Evolutionary conservation across 2,888 invertebrate species (phyloP).

Genomic region (Hyles lineata): DNA sequence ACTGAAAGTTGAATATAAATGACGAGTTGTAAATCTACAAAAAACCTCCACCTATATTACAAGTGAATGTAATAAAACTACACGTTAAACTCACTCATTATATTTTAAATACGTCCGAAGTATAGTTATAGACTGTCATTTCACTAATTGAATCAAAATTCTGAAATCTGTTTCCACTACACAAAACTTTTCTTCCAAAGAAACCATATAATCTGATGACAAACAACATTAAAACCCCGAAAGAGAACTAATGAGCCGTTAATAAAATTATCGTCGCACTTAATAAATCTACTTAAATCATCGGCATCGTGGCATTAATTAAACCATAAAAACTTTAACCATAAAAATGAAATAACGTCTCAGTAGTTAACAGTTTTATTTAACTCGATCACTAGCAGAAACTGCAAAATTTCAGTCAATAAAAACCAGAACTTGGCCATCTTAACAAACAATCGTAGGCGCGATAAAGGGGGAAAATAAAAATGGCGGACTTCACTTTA

Average conservation of each 20-base stretch:
- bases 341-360: constrained; percentile 43
- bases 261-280: background rate
- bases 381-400: constrained; percentile 38
- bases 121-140: no score
- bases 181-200: no score
- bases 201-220: background rate
- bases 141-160: no score
- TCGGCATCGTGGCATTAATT: constrained; percentile 26
- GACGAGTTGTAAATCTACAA: no score
- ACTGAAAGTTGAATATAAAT: no score
- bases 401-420: constrained; percentile 48
- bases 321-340: constrained; percentile 42
- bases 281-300: constrained; percentile 29
- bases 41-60: no score
- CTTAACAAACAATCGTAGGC: constrained; percentile 35
- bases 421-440: constrained; percentile 46
- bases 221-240: constrained; percentile 3
- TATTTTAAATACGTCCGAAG: no score
- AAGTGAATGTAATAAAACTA: no score
- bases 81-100: no score
- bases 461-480: constrained; percentile 29
- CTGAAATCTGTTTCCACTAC: no score
- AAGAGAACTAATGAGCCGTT: background rate
- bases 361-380: constrained; percentile 26
- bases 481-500: background rate